Conservation (phyloP, 2,113 vertebrate species). For the Tetraodon nigroviridis region DNA sequence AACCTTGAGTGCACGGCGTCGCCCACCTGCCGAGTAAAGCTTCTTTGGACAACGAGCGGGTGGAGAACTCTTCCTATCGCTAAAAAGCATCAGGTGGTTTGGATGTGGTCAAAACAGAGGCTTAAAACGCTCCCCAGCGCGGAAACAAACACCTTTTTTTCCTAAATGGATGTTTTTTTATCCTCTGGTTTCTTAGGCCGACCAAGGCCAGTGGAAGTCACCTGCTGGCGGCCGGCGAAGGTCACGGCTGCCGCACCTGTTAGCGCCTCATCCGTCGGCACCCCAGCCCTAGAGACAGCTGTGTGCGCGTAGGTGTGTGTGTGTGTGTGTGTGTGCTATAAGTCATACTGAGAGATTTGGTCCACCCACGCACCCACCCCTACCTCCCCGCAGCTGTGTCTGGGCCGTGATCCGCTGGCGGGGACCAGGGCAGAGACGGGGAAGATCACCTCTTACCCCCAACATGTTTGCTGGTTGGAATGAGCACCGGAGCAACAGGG, state of each 20-base stretch:
- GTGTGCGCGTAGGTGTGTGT: slow-evolving; percentile 54
- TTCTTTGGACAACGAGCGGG: slow-evolving; percentile 38
- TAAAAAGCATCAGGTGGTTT: slow-evolving; percentile 47
- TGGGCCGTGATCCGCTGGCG: slow-evolving; percentile 55
- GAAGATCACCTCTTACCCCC: slow-evolving; percentile 57
- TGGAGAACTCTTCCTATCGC: slow-evolving; percentile 54
- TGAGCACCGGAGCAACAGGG: slow-evolving; percentile 44
- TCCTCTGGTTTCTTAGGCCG: slow-evolving; percentile 63
- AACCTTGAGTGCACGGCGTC: slow-evolving; percentile 66
- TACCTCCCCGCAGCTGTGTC: slow-evolving; percentile 73
- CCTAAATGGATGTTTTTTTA: slow-evolving; percentile 54
- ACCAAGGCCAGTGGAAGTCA: slow-evolving; percentile 71
- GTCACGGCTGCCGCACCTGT: slow-evolving; percentile 73
- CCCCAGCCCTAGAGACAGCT: slow-evolving; percentile 70
- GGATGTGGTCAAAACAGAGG: slow-evolving; percentile 67
- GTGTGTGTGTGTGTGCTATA: slow-evolving; percentile 47
- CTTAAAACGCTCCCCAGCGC: slow-evolving; percentile 51
- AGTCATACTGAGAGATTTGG: slow-evolving; percentile 68
- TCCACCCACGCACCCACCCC: slow-evolving; percentile 68
- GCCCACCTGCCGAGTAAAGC: slow-evolving; percentile 30
- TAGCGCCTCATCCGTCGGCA: slow-evolving; percentile 73
- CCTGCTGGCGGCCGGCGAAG: slow-evolving; percentile 68
- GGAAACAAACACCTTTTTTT: slow-evolving; percentile 58
- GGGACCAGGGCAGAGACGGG: slow-evolving; percentile 59
- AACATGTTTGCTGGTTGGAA: slow-evolving; percentile 62